A percentile compares a stretch with the other conserved stretches of the same genome.
Evolutionary conservation across 2,113 vertebrate genomes (phyloP).

Genomic region (Rousettus leschenaultii): DNA sequence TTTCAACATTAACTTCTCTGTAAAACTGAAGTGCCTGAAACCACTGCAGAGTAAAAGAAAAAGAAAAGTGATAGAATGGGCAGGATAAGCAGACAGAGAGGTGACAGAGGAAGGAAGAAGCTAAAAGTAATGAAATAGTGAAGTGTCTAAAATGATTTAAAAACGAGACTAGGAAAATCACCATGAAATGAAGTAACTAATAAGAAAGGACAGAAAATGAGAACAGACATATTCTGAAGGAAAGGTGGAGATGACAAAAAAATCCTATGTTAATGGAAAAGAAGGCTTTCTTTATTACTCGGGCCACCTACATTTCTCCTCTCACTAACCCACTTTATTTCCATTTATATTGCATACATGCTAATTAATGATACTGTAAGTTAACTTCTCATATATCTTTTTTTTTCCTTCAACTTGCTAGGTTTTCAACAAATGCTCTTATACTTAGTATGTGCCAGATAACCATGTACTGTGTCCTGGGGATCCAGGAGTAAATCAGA

Average conservation of each 20-base stretch:
- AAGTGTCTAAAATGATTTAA: neutral
- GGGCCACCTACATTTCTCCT: neutral
- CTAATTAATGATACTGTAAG: neutral
- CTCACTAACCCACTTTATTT: neutral
- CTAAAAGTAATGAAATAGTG: neutral
- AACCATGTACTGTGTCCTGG: neutral
- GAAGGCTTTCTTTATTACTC: neutral
- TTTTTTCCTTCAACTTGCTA: neutral
- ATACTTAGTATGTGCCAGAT: neutral
- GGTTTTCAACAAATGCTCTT: neutral
- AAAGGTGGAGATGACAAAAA: neutral
- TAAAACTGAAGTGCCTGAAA: neutral
- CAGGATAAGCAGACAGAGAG: neutral
- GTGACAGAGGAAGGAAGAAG: neutral
- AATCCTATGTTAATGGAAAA: neutral
- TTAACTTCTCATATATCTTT: neutral
- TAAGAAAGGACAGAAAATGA: neutral
- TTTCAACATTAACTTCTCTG: neutral
- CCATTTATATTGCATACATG: neutral
- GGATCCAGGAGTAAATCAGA: neutral
- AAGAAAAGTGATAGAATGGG: neutral
- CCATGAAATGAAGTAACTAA: neutral
- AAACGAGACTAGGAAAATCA: slow-evolving; percentile 22
- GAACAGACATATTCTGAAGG: neutral
- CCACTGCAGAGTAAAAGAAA: neutral